A percentile compares a stretch with the other conserved stretches of the same genome.
Evolutionary conservation across 35 echinoderm and acorn worm species (phyloP).

Genomic region (Apostichopus parvimensis): DNA sequence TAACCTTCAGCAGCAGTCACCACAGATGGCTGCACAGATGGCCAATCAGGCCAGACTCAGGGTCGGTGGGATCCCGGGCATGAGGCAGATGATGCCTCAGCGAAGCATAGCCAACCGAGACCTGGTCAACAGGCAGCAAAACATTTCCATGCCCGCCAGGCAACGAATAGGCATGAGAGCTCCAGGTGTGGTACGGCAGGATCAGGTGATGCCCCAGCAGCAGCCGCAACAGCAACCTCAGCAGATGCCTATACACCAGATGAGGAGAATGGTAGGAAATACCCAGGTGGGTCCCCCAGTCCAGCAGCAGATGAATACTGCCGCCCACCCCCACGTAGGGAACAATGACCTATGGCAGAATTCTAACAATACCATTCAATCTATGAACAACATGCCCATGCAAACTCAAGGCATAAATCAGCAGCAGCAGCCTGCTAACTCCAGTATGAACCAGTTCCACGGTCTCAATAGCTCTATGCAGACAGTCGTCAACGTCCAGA

Average conservation of each 20-base stretch:
- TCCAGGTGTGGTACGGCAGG: background rate
- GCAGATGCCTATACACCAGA: conserved; percentile 25
- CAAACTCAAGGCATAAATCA: conserved; percentile 13
- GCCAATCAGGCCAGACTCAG: background rate
- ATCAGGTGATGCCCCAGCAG: conserved; percentile 31
- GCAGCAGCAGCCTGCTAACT: background rate
- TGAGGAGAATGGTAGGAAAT: conserved; percentile 32
- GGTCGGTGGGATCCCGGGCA: background rate
- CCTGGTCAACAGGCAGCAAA: conserved; percentile 17
- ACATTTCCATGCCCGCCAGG: conserved; percentile 1
- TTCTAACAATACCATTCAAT: background rate
- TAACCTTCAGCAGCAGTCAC: conserved; percentile 16
- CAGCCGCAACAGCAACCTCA: background rate
- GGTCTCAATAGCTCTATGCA: conserved; percentile 6
- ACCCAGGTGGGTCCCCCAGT: background rate
- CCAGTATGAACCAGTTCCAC: conserved; percentile 13
- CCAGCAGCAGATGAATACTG: conserved; percentile 21
- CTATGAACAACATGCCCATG: conserved; percentile 39
- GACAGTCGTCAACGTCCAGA: conserved; percentile 45
- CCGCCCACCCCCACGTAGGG: background rate
- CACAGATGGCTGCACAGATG: conserved; percentile 10
- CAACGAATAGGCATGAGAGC: conserved; percentile 9
- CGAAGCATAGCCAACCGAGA: background rate
- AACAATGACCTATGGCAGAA: background rate
- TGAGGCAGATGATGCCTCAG: conserved; percentile 12